Percentiles rank a stretch among this genome's conserved stretches.
phyloP scores from a whole-genome alignment of 2,113 vertebrate genomes.

The Corythornis cristatus region DNA sequence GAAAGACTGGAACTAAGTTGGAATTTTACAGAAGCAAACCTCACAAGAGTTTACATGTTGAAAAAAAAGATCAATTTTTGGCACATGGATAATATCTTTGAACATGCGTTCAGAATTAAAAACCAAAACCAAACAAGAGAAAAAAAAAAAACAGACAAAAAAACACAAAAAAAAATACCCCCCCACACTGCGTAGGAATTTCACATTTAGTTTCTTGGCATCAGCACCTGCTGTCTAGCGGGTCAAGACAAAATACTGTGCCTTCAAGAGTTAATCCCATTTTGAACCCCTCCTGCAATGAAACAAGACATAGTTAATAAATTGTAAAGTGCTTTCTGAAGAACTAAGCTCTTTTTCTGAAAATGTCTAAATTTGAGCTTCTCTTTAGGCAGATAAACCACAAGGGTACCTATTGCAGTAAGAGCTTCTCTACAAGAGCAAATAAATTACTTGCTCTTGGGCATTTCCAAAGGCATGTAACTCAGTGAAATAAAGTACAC shows the following conservation, averaged over 20 bases:
- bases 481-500: neutral
- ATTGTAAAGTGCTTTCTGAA: neutral
- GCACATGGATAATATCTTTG: conserved; percentile 54
- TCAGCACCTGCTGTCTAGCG: conserved; percentile 94
- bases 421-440: neutral
- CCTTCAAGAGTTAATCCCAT: conserved; percentile 99
- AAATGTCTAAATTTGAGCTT: neutral
- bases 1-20: neutral
- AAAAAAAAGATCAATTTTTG: conserved; percentile 73
- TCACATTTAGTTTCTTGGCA: conserved; percentile 60
- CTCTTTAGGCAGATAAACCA: neutral
- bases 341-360: neutral
- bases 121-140: neutral
- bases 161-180: too few species aligned
- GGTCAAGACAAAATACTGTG: conserved; percentile 94
- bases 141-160: neutral
- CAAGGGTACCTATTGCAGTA: too few species aligned
- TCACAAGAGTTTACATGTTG: conserved; percentile 55
- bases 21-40: conserved; percentile 61
- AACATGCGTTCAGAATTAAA: neutral
- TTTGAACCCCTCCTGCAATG: conserved; percentile 99
- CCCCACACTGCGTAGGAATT: neutral
- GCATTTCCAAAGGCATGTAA: neutral
- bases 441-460: neutral
- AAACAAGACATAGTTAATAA: conserved; percentile 46